A percentile compares a stretch with the other conserved stretches of the same genome.
These are phyloP conservation scores for Cylindroiulus punctatus DNA, from an alignment of 2,888 invertebrate genomes.

Conservation along the genomic window DNA sequence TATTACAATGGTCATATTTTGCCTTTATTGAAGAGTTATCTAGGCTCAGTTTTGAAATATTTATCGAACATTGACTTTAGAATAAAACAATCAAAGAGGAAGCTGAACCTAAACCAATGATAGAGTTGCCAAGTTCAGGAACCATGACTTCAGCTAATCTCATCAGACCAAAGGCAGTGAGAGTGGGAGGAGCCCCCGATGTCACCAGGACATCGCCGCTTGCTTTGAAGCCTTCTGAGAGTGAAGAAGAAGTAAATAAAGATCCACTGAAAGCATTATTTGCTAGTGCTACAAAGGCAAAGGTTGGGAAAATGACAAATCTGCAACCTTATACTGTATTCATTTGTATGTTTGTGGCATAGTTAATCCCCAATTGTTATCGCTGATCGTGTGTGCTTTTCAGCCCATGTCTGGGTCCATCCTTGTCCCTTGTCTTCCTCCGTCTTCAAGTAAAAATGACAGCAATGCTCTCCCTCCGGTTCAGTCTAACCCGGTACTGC, in stretches of 20 bases:
- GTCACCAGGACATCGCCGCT: conserved; percentile 51
- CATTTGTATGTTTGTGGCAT: not conserved
- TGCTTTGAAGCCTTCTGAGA: conserved; percentile 33
- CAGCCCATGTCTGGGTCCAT: conserved; percentile 9
- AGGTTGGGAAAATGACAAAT: not conserved
- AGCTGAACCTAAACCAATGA: conserved; percentile 53
- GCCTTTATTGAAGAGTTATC: not conserved
- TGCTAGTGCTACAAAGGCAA: conserved; percentile 58
- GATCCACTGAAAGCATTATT: conserved; percentile 60
- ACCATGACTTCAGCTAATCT: conserved; percentile 54
- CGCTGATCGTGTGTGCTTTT: conserved; percentile 13
- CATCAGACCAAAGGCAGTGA: conserved; percentile 56
- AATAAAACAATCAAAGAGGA: conserved; percentile 37
- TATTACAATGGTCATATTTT: too few species aligned
- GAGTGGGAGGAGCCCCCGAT: conserved; percentile 57
- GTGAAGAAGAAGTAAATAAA: conserved; percentile 54
- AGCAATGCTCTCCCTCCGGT: not conserved
- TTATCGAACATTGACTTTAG: not conserved
- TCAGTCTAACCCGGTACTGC: conserved; percentile 68
- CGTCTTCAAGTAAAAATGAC: not conserved
- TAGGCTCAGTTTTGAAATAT: not conserved
- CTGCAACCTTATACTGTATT: not conserved
- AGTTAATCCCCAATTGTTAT: not conserved
- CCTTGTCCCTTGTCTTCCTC: conserved; percentile 2
- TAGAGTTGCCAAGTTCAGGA: conserved; percentile 47